Evolutionary conservation across 2,797 vertebrate genomes (phyloP).

Genomic region (Buphagus erythrorhynchus): DNA sequence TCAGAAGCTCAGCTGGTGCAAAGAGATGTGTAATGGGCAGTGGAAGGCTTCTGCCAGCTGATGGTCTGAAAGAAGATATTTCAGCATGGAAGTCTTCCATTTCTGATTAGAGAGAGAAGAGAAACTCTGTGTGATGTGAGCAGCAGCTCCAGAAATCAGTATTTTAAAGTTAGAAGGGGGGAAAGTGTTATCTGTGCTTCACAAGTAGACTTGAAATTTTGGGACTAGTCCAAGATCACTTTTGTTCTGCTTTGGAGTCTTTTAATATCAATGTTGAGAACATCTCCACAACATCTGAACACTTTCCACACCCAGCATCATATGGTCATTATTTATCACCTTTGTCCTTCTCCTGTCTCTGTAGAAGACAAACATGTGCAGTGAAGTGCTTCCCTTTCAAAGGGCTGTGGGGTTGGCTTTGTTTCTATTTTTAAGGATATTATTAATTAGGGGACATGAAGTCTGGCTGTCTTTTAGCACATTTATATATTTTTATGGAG

Average conservation of each 20-base stretch:
- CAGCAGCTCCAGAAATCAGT: not conserved
- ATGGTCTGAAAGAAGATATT: not conserved
- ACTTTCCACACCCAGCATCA: not conserved
- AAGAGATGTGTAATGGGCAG: not conserved
- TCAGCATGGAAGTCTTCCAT: not conserved
- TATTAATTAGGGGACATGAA: not conserved
- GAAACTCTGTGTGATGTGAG: not conserved
- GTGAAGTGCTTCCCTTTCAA: not conserved
- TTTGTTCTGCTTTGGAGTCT: not conserved
- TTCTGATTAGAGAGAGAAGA: not conserved
- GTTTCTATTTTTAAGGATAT: not conserved
- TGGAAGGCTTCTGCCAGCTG: not conserved
- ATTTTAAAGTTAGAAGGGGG: not conserved
- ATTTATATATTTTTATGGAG: not conserved
- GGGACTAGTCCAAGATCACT: not conserved
- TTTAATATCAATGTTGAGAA: not conserved
- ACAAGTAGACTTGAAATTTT: not conserved
- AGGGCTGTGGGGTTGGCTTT: fast-evolving
- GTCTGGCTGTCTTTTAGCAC: not conserved
- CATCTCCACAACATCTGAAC: not conserved
- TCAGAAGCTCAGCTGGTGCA: not conserved
- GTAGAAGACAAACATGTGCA: not conserved
- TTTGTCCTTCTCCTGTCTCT: not conserved
- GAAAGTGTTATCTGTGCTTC: not conserved
- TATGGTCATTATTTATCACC: not conserved